These are phyloP conservation scores for Alca torda DNA, from an alignment of 2,797 vertebrate species.

Conservation along the genomic window DNA sequence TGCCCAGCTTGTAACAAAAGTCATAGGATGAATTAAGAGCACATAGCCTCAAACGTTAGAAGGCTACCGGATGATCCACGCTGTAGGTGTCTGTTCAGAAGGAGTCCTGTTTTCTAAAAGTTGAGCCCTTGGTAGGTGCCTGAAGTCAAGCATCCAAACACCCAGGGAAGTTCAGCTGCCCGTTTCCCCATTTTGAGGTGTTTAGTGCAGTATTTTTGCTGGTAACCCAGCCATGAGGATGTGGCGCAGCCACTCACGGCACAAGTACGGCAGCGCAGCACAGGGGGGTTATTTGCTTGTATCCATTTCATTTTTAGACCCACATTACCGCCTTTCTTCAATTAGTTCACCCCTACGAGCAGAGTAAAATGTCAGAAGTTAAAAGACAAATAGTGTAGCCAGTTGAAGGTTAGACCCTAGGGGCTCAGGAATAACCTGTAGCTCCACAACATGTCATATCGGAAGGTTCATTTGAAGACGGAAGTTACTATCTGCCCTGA, in stretches of 20 bases:
- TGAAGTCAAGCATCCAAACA: neutral
- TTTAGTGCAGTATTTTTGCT: neutral
- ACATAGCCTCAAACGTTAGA: neutral
- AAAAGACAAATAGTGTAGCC: neutral
- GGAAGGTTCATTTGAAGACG: conserved; percentile 1
- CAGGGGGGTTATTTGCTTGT: neutral
- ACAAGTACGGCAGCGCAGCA: neutral
- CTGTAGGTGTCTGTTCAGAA: neutral
- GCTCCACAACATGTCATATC: neutral
- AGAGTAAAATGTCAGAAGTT: neutral
- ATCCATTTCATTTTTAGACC: neutral
- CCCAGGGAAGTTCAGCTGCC: neutral
- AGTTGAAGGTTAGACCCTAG: neutral
- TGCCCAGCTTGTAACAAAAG: neutral
- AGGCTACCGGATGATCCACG: neutral
- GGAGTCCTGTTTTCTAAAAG: neutral
- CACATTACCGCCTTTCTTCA: neutral
- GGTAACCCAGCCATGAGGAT: neutral
- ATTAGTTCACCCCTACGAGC: neutral
- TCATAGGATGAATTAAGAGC: neutral
- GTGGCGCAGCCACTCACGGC: too few species aligned
- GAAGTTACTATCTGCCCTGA: conserved; percentile 23
- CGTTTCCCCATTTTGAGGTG: neutral
- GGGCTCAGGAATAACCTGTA: neutral
- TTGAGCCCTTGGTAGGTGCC: neutral